Evolutionary conservation across 2,888 invertebrate genomes (phyloP), one percentile per base, ranked within the genome.

Genomic region (Hymenopus coronatus): DNA sequence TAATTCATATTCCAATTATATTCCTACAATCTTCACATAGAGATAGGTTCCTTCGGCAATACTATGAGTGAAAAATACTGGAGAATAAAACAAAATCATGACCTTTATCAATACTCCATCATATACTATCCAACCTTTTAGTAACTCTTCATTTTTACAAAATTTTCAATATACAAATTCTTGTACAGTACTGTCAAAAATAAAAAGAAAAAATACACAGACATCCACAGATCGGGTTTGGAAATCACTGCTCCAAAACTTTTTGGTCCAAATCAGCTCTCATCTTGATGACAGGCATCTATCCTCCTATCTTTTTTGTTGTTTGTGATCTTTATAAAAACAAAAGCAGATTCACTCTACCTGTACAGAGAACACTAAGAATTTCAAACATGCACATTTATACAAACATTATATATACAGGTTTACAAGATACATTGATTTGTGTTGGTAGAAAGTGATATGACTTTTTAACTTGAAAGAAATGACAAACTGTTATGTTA

Each of bases 361-460:
- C 87, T 88, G 88, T 88, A 88, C 88, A 88, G 83, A 84, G n/a
- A 88, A 88, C 88, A 88, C 85, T 88, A 40, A 85, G 27, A 30
- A 70, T 33, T 85, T 85, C 88, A 88, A 88, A 85, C 88, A 85
- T 88, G 88, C 88, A 89, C 87, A 87, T 87, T 89, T 89, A 87
- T 87, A 89, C 89, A 89, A 81, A 40, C 33, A 87, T 83, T 89
- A 89, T 89, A 87, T 89, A 87, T 89, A 89, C 89, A 89, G 28
- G 54, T 83, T 86, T 87, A 87, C 82, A 86, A 82, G 46, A 85
- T 40, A 40, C 83, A 87, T 30, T 25, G 28, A 87, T 33, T 30
- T 85, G 33, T 81, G 88, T 88, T 84, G 46, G 87, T 89, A 89
- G 84, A 89, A 89, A 89, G 86, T 89, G 89, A 89, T 89, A 89